Percentiles rank a stretch among this genome's conserved stretches.
phyloP scores from a whole-genome alignment of 2,888 invertebrate genomes.

The Pseudolycoriella hygida region DNA sequence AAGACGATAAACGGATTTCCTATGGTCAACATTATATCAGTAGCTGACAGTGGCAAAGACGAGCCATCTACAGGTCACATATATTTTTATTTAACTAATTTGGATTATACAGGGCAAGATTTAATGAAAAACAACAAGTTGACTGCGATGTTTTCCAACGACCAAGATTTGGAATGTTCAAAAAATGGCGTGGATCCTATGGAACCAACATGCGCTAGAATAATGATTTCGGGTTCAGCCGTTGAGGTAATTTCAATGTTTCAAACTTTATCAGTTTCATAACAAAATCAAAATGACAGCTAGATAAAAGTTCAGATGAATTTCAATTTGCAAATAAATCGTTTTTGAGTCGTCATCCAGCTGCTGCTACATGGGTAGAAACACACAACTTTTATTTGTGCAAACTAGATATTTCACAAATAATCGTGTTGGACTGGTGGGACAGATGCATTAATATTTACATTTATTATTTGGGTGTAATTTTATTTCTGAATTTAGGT shows the following conservation, averaged over 20 bases:
- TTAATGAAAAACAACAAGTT: conserved; percentile 19
- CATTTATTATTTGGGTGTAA: too few relatives aligned
- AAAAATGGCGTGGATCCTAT: conserved; percentile 22
- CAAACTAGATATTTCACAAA: conserved; percentile 52
- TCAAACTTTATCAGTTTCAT: not conserved
- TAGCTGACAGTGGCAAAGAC: conserved; percentile 20
- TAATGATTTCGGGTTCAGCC: conserved; percentile 21
- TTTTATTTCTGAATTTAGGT: too few relatives aligned
- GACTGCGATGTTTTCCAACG: conserved; percentile 22
- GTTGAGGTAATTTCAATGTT: not conserved
- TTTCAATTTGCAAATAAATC: conserved; percentile 16
- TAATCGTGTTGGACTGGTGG: conserved; percentile 59
- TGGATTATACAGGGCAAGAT: conserved; percentile 28
- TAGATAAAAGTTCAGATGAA: conserved; percentile 14
- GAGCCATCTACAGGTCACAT: conserved; percentile 22
- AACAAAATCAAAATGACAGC: conserved; percentile 13
- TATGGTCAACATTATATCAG: conserved; percentile 28
- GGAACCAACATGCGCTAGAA: conserved; percentile 26
- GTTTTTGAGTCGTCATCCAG: conserved; percentile 23
- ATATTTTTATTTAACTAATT: conserved; percentile 23
- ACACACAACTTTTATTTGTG: conserved; percentile 61
- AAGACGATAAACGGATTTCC: conserved; percentile 20
- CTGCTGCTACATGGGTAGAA: conserved; percentile 19
- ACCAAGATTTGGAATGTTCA: conserved; percentile 22
- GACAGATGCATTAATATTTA: too few relatives aligned